Base-by-base conservation (phyloP, 2,113 vertebrate genomes). In the Tachycineta bicolor region DNA sequence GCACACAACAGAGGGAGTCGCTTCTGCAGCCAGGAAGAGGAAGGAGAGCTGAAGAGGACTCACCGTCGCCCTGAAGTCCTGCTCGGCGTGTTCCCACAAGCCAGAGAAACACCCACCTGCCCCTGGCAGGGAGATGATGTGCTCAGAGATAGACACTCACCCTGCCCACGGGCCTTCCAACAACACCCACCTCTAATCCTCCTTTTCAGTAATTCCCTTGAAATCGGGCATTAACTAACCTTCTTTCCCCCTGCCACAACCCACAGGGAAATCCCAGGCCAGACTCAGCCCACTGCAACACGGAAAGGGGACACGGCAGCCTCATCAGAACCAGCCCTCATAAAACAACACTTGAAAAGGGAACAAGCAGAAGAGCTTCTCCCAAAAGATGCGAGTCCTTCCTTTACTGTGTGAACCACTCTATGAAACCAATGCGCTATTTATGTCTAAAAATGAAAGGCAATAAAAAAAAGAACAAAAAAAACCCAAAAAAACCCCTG, bases 151-250 rank as follows among this genome's bases (percentile, higher is more conserved):
- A 85, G 82, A 76, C 46, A 90, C 75, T 97, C 97, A 88, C 96
- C 97, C 98, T 98, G 44, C 89, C 92, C 92, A 81, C 71, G 89
- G 94, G 97, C 97, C 83, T 87, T 68, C 7, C 65, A 91, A 95
- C 65, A 91, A 95, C 44, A 25, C 80, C 87, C 76, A 91, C 78
- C 75, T 46, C 80, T 97, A 94, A 95, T 94, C 96, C 95, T 96
- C 63, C 6, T 86, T 80, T 93, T 84, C 94, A 67, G 88, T 80
- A 94, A 96, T 97, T 94, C 89, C 94, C 95, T 44, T 37, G 68
- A 95, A 93, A 97, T 77, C 1, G 1, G 34, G 76, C 63, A 91
- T 97, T 97, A 96, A 78, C 90, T 53, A 85, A 96, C 81, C 55
- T 77, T 6, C 53, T 84, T 96, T 90, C 89, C 78, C 86, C 94